Evolutionary conservation across 1,140 invertebrate species (phyloP).

Genomic region (Eueides isabella): DNA sequence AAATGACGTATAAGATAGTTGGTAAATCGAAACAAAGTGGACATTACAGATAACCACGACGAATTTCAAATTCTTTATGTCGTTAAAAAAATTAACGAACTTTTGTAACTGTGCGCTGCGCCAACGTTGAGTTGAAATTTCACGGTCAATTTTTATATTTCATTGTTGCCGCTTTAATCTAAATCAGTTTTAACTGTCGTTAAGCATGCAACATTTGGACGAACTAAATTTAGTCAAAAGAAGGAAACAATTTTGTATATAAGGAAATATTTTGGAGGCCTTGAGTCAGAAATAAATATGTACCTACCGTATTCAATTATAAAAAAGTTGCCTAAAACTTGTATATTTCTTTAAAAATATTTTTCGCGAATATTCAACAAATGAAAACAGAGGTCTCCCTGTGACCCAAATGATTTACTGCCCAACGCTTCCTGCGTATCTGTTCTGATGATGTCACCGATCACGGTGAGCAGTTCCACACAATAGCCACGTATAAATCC

Average conservation of each 20-base stretch:
- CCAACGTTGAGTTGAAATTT: conserved; percentile 69
- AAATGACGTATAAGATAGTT: conserved; percentile 20
- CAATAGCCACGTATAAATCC: conserved; percentile 72
- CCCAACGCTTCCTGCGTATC: conserved; percentile 34
- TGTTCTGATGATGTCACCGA: conserved; percentile 60
- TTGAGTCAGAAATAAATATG: conserved; percentile 9
- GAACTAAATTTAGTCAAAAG: conserved; percentile 66
- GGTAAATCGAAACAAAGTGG: conserved; percentile 42
- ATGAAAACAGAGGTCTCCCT: neutral
- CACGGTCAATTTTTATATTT: conserved; percentile 79
- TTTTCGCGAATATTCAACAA: neutral
- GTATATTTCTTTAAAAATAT: neutral
- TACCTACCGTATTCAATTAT: neutral
- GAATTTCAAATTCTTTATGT: conserved; percentile 49
- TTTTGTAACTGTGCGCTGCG: conserved; percentile 53
- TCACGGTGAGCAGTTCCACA: conserved; percentile 55
- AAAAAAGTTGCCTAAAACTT: neutral
- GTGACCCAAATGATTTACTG: conserved; percentile 12
- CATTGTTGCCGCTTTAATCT: conserved; percentile 74
- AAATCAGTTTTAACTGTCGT: conserved; percentile 64
- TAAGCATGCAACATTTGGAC: conserved; percentile 67
- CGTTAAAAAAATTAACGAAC: conserved; percentile 61
- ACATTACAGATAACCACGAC: conserved; percentile 39
- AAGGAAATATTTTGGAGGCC: conserved; percentile 51
- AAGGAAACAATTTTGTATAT: conserved; percentile 58